Base-by-base conservation (phyloP, 2,113 vertebrate genomes). In the Pitta sordida region DNA sequence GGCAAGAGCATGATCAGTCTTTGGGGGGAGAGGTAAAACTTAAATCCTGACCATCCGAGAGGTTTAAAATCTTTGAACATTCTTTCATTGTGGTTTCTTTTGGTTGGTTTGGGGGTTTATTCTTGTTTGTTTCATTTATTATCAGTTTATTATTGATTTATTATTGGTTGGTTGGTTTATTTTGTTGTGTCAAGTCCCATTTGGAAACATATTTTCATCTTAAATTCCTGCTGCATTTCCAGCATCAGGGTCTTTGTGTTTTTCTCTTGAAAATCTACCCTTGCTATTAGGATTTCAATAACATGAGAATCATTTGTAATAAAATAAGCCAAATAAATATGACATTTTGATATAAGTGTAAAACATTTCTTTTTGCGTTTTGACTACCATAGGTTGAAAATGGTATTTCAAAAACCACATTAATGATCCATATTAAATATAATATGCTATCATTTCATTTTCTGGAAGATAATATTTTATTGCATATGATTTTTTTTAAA, bases 1-100 rank as follows among this genome's bases (percentile, higher is more conserved):
- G 62, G 71, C 59, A 86, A 62, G 58, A 88, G 34, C 14, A 6
- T 37, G 88, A 93, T 91, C 51, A 83, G 44, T 93, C 93, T 88
- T 83, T 93, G 63, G 26, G 16, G 6, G 68, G 22, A 86, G 36
- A 53, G 22, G 53, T 64, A 93, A 94, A 93, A 86, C 52, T 70
- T 74, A 71, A 87, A 84, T 79, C 39, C 37, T 26, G 41, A 41
- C 21, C 26, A 51, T 52, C 17, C 55, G 67, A 92, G 37, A 65
- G 62, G 4, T 79, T 60, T 85, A 89, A 75, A 83, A 69, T 73
- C 41, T 59, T 36, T 51, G 24, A 58, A 62, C 10, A 44, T 5
- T 26, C 4, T 13, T 80, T 37, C 53, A 3, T 21, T 74, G 11
- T 39, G 7, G 3, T 0, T 0, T 36, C 32, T 30, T 34, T 12